These are phyloP conservation scores for Passer montanus DNA, from an alignment of 2,113 vertebrate species.

Conservation along the genomic window DNA sequence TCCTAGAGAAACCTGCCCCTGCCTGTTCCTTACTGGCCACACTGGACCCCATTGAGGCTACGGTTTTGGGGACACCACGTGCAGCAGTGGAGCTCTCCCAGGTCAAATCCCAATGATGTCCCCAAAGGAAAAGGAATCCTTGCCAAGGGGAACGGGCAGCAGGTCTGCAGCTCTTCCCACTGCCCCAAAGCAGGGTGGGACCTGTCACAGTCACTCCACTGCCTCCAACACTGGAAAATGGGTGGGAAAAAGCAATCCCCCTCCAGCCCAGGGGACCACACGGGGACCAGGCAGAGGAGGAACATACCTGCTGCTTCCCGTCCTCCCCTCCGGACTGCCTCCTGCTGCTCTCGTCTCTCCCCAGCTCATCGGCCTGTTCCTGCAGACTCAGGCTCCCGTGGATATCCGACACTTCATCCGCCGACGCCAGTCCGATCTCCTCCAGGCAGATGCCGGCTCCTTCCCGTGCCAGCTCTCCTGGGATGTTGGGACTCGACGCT, in stretches of 20 bases:
- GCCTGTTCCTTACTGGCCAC: not conserved
- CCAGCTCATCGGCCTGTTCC: not conserved
- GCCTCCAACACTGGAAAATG: not conserved
- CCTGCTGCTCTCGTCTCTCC: not conserved
- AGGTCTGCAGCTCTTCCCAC: not conserved
- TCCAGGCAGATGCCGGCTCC: constrained; percentile 31
- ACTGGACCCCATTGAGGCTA: rapidly evolving
- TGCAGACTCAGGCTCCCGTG: constrained; percentile 47
- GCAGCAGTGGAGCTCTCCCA: not conserved
- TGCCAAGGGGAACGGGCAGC: not conserved
- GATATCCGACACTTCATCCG: constrained; percentile 43
- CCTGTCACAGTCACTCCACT: not conserved
- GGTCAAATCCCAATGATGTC: not conserved
- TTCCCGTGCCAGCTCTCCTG: constrained; percentile 1
- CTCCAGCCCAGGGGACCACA: not conserved
- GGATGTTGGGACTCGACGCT: constrained; percentile 34
- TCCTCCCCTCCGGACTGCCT: not conserved
- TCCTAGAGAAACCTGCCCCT: not conserved
- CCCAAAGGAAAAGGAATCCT: not conserved
- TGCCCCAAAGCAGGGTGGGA: not conserved
- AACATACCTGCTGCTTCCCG: constrained; percentile 19
- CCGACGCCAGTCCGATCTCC: constrained; percentile 20
- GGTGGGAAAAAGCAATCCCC: not conserved
- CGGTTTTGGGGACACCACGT: not conserved
- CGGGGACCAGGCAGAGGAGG: not conserved